Evolutionary conservation across 1,140 invertebrate genomes (phyloP), one percentile per base, ranked within the genome.

Genomic region (Drosophila lacertosa): DNA sequence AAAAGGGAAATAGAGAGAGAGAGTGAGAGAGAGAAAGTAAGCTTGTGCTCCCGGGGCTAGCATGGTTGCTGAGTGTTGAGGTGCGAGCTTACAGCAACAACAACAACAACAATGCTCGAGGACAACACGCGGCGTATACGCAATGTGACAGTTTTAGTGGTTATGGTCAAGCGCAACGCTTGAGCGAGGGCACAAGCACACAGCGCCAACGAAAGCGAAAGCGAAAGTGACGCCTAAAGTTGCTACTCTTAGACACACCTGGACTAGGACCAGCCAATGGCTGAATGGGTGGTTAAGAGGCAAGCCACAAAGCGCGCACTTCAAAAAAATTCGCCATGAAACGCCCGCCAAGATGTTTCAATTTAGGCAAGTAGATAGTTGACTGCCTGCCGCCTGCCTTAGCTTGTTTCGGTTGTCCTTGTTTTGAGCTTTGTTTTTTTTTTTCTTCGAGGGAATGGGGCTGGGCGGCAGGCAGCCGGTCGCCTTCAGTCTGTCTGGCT

Each of bases 141-240:
- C 82, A 86, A 88, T 86, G 82, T 86, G 82, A 86, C 82, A 86
- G 64, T 67, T 86, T 88, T 86, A 86, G 74, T 86, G 82, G 82
- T 86, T 86, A 86, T 86, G 82, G 82, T 86, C 82, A 86, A 86
- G 82, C 81, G 64, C 81, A 82, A 68, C 77, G 81, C 77, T 86
- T 82, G 68, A 88, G 58, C 69, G 76, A 86, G 80, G 80, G 80
- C 81, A 88, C 60, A 48, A 66, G 67, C 50, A 13, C 44, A 47
- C 22, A 57, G 57, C 60, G 48, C 48, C 50, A 58, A 79, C 35
- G 26, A 71, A 62, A 66, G 33, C 45, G 59, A 64, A 59, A 69
- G 62, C 59, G 77, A 84, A 86, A 86, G 68, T 81, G 74, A 86
- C 73, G 70, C 71, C 79, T 55, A 83, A 82, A 74, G 70, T 26